A percentile compares a stretch with the other conserved stretches of the same genome.
phyloP scores from a whole-genome alignment of 1,140 invertebrate species.

The Chrysopa pallens region DNA sequence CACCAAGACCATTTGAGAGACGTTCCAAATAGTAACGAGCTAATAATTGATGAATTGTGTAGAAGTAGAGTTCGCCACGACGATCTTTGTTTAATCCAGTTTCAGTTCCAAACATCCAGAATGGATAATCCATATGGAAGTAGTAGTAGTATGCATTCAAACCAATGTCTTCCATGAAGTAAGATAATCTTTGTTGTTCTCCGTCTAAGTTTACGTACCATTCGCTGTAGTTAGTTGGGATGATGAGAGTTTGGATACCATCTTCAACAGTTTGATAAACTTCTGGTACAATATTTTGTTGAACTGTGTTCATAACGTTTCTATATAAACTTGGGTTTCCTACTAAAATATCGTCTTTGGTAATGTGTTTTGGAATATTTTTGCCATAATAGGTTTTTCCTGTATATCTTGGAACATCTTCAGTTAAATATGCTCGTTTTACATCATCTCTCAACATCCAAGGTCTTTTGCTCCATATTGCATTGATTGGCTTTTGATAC shows the following conservation, averaged over 20 bases:
- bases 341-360: no score
- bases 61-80: conserved; percentile 36
- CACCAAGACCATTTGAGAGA: conserved; percentile 37
- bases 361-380: no score
- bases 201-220: conserved; percentile 24
- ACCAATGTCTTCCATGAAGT: conserved; percentile 53
- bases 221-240: conserved; percentile 32
- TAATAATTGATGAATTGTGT: conserved; percentile 34
- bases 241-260: conserved; percentile 15
- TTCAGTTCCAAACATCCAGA: conserved; percentile 31
- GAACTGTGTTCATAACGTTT: no score
- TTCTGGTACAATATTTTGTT: no score
- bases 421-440: no score
- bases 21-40: conserved; percentile 48
- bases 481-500: no score
- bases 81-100: conserved; percentile 27
- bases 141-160: conserved; percentile 53
- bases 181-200: conserved; percentile 39
- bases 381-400: no score
- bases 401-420: no score
- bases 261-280: no score
- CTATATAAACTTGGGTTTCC: no score
- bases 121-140: conserved; percentile 42
- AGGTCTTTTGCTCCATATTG: no score
- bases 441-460: no score